Base-by-base conservation (phyloP, 1,140 invertebrate species). In the Atta cephalotes region DNA sequence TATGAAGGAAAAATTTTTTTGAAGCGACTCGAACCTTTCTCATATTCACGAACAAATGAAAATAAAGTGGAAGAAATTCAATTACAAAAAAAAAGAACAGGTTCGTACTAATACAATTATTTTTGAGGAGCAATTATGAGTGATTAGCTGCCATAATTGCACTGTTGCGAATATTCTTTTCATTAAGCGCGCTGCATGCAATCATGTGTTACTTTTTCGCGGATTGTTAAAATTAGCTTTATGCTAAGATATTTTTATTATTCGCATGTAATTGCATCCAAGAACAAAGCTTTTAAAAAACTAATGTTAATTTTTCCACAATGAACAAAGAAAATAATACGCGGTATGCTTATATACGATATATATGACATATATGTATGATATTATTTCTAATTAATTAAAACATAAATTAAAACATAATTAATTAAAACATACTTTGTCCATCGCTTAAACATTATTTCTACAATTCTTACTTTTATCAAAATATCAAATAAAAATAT, bases 181-280 rank as follows among this genome's bases (percentile, higher is more conserved):
- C 49, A 49, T 56, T 56, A 70, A 80, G 21, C 16, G 31, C 21
- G 28, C 39, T 51, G 18, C 18, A 31, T 21, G 25, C 25, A 31
- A 51, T 66, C n/a, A 31, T 35, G 49, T 7, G 2, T 28, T 35
- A 35, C 35, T 49, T 70, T 74, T 56, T 70, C 5, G 7, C 31
- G 31, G 28, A 0, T 25, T 68, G 45, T 56, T 56, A 80, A 80
- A 80, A 80, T 80, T 70, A 70, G 31, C 31, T 80, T 80, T 56
- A 56, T 28, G n/a, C 35, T 66, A 25, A 3, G 4, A 31, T 7
- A 10, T 16, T 28, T 39, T 80, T 70, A 56, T 39, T 58, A 49
- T 72, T 74, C 39, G 12, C 12, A 16, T 39, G 9, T 35, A 68
- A 16, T 45, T n/a, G 39, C 21, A 16, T 6, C 9, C 18, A 4